Percentiles rank a stretch among this genome's conserved stretches.
Conservation (phyloP, 2,797 vertebrate genomes). For the Nyctibius grandis region DNA sequence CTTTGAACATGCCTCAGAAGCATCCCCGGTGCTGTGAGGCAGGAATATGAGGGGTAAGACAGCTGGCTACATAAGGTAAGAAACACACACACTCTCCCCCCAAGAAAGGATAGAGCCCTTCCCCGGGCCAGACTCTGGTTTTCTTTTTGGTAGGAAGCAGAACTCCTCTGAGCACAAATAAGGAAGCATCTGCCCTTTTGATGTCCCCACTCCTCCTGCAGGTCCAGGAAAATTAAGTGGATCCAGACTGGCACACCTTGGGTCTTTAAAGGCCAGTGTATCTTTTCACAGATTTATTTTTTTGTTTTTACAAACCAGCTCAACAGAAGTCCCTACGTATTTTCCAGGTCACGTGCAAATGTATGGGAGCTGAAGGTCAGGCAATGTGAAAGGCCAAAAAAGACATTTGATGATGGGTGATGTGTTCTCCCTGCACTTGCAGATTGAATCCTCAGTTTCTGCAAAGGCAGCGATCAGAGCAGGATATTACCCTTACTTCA, state of each 20-base stretch:
- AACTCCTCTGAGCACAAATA: neutral
- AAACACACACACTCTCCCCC: neutral
- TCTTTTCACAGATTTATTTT: neutral
- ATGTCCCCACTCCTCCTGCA: neutral
- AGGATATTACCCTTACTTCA: neutral
- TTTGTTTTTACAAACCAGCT: neutral
- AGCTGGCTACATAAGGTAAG: neutral
- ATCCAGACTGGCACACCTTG: neutral
- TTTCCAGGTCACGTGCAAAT: neutral
- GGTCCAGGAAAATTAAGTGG: neutral
- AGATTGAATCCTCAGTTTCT: neutral
- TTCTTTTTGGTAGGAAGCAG: neutral
- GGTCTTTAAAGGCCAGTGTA: neutral
- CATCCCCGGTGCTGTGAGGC: neutral
- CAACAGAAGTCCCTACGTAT: neutral
- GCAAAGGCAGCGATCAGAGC: neutral
- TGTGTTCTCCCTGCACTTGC: neutral
- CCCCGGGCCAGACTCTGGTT: neutral
- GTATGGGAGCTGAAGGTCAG: neutral
- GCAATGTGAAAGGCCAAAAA: neutral
- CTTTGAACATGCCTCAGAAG: neutral
- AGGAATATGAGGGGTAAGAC: neutral
- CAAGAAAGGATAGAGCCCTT: neutral
- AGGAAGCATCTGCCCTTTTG: neutral
- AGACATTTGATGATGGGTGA: neutral